Evolutionary conservation across 2,888 invertebrate species (phyloP).

Genomic region (Colletes collaris): DNA sequence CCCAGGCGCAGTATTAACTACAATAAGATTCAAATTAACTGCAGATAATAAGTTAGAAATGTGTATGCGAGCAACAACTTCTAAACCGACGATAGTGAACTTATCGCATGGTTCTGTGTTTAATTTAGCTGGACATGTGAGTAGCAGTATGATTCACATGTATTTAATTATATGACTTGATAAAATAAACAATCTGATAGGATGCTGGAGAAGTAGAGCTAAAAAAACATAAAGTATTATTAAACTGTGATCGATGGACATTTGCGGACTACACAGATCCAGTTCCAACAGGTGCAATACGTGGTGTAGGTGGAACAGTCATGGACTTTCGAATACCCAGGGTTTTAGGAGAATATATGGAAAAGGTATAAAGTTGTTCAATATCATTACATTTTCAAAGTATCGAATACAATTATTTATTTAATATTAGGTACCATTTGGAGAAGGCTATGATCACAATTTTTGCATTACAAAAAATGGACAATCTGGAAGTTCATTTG

Average conservation of each 20-base stretch:
- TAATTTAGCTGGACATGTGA: slow-evolving; percentile 86
- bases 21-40: slow-evolving; percentile 84
- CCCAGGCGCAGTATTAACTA: slow-evolving; percentile 85
- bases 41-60: slow-evolving; percentile 84
- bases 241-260: slow-evolving; percentile 91
- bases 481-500: slow-evolving; percentile 84
- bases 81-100: slow-evolving; percentile 85
- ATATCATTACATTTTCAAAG: background rate
- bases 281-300: slow-evolving; percentile 89
- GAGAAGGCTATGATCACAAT: slow-evolving; percentile 92
- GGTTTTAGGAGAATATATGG: slow-evolving; percentile 87
- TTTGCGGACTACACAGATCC: slow-evolving; percentile 87
- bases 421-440: slow-evolving; percentile 81
- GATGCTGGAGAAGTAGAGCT: slow-evolving; percentile 86
- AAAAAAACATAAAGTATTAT: slow-evolving; percentile 87
- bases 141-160: slow-evolving; percentile 47
- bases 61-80: slow-evolving; percentile 84
- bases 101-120: slow-evolving; percentile 86
- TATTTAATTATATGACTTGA: background rate
- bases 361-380: slow-evolving; percentile 83
- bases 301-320: slow-evolving; percentile 88
- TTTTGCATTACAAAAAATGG: slow-evolving; percentile 86
- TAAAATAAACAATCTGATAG: slow-evolving; percentile 78
- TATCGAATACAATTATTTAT: background rate
- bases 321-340: slow-evolving; percentile 90